A percentile compares a stretch with the other conserved stretches of the same genome.
Conservation (phyloP, 2,113 vertebrate species). For the Petromus typicus region DNA sequence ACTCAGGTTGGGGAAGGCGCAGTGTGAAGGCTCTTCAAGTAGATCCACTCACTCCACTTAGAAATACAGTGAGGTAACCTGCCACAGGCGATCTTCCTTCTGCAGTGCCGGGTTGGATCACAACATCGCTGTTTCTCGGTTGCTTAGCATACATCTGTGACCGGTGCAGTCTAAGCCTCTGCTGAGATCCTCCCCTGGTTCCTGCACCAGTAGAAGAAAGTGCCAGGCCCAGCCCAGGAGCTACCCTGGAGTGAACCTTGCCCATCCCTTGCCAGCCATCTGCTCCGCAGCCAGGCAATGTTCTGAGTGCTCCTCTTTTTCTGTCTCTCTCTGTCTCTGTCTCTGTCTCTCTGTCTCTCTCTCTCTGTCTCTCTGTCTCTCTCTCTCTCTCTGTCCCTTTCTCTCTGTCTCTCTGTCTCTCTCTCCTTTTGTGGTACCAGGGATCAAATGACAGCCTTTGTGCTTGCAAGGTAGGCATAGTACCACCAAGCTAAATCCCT, state of each 20-base stretch:
- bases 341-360: no score
- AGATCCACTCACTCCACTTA: neutral
- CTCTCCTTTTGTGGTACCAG: no score
- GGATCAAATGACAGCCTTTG: no score
- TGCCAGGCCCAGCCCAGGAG: neutral
- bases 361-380: no score
- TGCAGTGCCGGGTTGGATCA: neutral
- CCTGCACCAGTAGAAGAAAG: neutral
- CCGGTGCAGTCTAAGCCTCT: no score
- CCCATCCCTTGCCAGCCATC: neutral
- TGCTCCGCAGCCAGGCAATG: neutral
- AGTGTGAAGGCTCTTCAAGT: neutral
- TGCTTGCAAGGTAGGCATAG: no score
- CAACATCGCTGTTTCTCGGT: neutral
- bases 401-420: no score
- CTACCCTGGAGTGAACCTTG: neutral
- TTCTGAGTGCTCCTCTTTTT: neutral
- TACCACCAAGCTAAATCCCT: no score
- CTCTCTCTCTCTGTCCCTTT: no score
- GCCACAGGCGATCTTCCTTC: neutral
- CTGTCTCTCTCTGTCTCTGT: no score
- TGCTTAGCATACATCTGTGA: neutral
- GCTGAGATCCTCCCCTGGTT: neutral
- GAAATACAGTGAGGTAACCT: neutral
- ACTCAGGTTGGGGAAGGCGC: neutral